Conservation (phyloP, 2,113 vertebrate species). For the Acrocephalus kingi region DNA sequence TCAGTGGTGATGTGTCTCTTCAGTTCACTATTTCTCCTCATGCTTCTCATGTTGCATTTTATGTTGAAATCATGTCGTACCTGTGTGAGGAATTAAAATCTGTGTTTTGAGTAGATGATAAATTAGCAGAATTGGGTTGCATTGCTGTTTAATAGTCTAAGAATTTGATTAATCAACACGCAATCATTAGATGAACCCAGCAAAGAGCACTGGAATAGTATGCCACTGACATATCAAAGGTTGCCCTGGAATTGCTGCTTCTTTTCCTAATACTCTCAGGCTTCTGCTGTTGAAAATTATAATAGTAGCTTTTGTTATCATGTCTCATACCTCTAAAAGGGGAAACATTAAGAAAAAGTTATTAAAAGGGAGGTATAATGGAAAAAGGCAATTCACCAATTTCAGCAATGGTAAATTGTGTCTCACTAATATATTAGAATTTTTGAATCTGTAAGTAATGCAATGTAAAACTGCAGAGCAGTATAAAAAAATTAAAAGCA, state of each 20-base stretch:
- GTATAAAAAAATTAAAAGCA: background rate
- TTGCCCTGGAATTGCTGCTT: background rate
- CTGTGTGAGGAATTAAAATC: background rate
- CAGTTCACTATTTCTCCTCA: background rate
- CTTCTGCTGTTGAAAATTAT: background rate
- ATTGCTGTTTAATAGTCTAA: background rate
- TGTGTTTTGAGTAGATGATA: background rate
- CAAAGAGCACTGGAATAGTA: background rate
- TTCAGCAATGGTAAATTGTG: background rate
- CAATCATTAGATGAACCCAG: background rate
- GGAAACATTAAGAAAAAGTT: background rate
- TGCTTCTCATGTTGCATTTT: background rate
- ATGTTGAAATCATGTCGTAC: background rate
- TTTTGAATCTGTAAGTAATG: background rate
- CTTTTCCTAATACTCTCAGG: background rate
- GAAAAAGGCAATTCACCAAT: background rate
- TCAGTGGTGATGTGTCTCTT: background rate
- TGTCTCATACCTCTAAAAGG: background rate
- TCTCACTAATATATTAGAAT: background rate
- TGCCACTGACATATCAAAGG: background rate
- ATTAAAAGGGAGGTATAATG: background rate
- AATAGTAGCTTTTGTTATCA: background rate
- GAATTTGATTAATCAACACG: background rate
- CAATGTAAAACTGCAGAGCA: background rate
- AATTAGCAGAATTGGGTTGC: background rate